Evolutionary conservation across 2,797 vertebrate genomes (phyloP).

Genomic region (Momotus momota): DNA sequence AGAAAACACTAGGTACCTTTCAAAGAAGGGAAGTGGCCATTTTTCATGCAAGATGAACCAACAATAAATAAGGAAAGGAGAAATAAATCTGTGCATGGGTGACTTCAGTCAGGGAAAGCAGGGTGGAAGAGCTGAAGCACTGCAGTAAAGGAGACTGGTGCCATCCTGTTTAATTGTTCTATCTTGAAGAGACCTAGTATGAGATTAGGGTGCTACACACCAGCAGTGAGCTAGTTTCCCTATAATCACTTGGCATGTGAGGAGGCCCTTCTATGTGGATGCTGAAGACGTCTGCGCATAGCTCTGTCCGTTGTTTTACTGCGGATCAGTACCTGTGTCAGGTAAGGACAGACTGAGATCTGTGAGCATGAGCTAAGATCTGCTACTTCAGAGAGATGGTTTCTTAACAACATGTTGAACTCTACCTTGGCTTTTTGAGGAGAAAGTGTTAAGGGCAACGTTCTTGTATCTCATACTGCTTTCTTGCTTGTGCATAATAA

Average conservation of each 20-base stretch:
- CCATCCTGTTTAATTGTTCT: not conserved
- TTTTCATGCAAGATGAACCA: not conserved
- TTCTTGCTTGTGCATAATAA: not conserved
- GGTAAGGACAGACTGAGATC: not conserved
- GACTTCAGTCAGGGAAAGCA: not conserved
- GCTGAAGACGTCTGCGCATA: not conserved
- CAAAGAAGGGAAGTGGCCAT: not conserved
- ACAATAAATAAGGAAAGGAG: not conserved
- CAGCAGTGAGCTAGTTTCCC: not conserved
- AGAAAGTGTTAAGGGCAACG: not conserved
- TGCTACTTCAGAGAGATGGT: not conserved
- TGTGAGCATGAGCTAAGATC: not conserved
- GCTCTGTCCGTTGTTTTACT: not conserved
- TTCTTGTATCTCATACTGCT: not conserved
- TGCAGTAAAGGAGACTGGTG: not conserved
- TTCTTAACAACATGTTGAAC: not conserved
- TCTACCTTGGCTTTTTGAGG: not conserved
- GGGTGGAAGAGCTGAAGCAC: not conserved
- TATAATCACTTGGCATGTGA: fast-evolving
- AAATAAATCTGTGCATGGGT: not conserved
- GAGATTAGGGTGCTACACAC: not conserved
- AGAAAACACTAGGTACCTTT: not conserved
- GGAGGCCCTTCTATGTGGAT: not conserved
- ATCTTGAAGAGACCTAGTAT: not conserved
- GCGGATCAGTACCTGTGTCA: not conserved